These are phyloP conservation scores for Petrocephalus microphthalmus DNA, from an alignment of 2,113 vertebrate species.

Conservation along the genomic window DNA sequence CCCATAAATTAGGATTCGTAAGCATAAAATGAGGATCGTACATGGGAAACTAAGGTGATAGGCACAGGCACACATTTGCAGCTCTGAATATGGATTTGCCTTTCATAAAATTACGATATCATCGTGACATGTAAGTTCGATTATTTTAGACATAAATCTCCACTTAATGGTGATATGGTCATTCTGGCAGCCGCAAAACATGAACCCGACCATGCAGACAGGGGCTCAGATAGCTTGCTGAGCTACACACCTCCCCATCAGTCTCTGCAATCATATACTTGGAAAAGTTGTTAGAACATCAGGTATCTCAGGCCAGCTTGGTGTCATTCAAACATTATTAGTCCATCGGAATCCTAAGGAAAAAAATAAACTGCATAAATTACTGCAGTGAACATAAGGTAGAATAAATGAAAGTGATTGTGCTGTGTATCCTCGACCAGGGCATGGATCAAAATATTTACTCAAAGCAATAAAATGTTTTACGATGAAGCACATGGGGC, in stretches of 20 bases:
- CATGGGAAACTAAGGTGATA: background rate
- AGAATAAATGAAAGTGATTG: background rate
- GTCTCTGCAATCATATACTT: background rate
- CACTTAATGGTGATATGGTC: background rate
- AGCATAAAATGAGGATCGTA: background rate
- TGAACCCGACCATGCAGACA: background rate
- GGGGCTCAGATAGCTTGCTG: background rate
- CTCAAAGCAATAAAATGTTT: background rate
- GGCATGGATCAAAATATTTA: background rate
- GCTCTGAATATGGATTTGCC: background rate
- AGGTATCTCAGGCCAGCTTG: background rate
- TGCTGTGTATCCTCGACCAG: background rate
- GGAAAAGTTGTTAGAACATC: background rate
- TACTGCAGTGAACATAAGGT: background rate
- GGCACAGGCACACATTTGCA: background rate
- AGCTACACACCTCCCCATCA: background rate
- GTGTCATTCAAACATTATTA: background rate
- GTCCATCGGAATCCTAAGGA: background rate
- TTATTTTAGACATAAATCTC: background rate
- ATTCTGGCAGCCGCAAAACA: background rate
- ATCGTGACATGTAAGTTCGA: background rate
- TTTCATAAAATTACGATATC: background rate
- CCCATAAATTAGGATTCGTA: background rate
- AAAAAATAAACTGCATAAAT: background rate
- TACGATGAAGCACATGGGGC: background rate